Evolutionary conservation across 2,888 invertebrate genomes (phyloP), one percentile per base, ranked within the genome.

Genomic region (Orchestes rusci): DNA sequence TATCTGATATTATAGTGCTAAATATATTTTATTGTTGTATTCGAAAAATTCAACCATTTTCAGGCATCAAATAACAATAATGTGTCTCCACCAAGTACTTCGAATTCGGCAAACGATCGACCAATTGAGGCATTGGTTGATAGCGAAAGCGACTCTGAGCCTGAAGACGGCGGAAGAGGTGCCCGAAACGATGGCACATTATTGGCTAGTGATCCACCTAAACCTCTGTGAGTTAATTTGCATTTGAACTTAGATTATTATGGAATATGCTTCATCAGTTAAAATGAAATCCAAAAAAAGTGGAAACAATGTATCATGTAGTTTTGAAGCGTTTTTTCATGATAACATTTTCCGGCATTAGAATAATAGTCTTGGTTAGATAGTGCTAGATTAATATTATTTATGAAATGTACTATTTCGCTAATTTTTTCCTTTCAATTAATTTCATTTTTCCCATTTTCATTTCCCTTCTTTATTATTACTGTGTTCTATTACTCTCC

Each of bases 161-260:
- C 84, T 27, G 87, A 86, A 59, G 87, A 84, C 61, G 83, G 83
- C 57, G 85, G 87, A 45, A 74, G 83, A 19, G 51, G 58, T 55
- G 81, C 80, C 47, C 76, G 90, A 55, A 91, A 92, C 61, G 95
- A 96, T 70, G 96, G 95, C 51, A 95, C 96, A 2, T 74, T 96
- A 43, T 76, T 94, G 41, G 95, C 95, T 51, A 94, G 94, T 61
- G 95, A 96, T 73, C 94, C 95, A 43, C 93, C 95, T 16, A 89
- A 94, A 69, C 95, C 95, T 59, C 83, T 96, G 93, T 90, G 73
- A 85, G 88, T 82, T 59, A 12, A 12, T 34, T 19, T 10, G 20
- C 13, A 13, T 2, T 36, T 18, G n/a, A n/a, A n/a, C n/a, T n/a
- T n/a, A n/a, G n/a, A n/a, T n/a, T n/a, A n/a, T n/a, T n/a, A n/a